Evolutionary conservation across 2,797 vertebrate genomes (phyloP), one percentile per base, ranked within the genome.

Genomic region (Lithobates pipiens): DNA sequence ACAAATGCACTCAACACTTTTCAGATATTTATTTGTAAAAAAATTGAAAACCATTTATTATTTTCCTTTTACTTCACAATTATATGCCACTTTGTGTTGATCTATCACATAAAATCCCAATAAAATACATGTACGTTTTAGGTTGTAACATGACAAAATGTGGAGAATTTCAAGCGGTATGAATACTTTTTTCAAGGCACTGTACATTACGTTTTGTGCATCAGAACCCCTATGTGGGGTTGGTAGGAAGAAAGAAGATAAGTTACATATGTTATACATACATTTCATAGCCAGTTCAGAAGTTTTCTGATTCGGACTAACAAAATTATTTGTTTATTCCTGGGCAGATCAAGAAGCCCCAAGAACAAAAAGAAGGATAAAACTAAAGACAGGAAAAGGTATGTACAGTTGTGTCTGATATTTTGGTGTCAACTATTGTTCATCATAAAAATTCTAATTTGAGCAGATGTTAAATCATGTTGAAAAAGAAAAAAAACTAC

Each of bases 301-400:
- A 9, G 39, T 39, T 39, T 39, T 39, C 0, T 39, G 9, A 39
- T 10, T 39, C 39, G 6, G 39, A 74, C 8, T 71, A 81, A 72
- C 27, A 81, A 0, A 15, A 46, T 13, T 46, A n/a, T 0, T 63
- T 74, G 29, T 82, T 32, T 54, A 18, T 84, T 50, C 5, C 18
- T 32, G 6, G 65, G 61, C 44, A 99, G 98, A 92, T 98, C 97
- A 36, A 95, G 95, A 87, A 98, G 97, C 92, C 95, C 94, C 89
- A 98, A 97, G 94, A 97, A 93, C 95, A 99, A 97, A 96, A 94
- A 97, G 91, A 99, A 97, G 96, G 97, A 99, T 91, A 98, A 97
- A 95, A 97, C 94, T 94, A 99, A 97, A 95, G 96, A 97, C 84
- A 96, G 95, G 84, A 98, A 97, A 92, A 97, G 98, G 98, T 95